Conservation (phyloP, 2,888 invertebrate genomes). For the Griposia aprilina region DNA sequence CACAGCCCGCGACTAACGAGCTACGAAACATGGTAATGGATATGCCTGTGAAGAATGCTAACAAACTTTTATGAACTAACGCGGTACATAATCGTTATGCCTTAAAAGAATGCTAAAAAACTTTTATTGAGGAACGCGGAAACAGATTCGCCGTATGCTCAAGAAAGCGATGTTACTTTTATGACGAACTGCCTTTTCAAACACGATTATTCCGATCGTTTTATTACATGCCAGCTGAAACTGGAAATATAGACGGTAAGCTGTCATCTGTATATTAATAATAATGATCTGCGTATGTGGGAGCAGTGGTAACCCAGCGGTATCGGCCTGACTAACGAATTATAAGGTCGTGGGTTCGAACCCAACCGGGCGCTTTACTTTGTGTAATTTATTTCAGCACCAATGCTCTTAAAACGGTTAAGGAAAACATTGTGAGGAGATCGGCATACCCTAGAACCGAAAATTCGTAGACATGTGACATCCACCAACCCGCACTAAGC, state of each 20-base stretch:
- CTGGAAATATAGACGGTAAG: not conserved
- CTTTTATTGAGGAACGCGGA: constrained; percentile 62
- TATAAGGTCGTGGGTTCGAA: not conserved
- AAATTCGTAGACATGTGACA: not conserved
- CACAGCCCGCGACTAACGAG: constrained; percentile 70
- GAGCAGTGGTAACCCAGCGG: not conserved
- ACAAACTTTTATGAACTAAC: constrained; percentile 59
- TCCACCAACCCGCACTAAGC: not conserved
- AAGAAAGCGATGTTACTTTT: constrained; percentile 42
- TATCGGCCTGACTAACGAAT: not conserved
- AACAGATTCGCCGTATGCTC: constrained; percentile 46
- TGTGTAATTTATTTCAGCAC: not conserved
- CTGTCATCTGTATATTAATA: not conserved
- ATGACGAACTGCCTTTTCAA: constrained; percentile 17
- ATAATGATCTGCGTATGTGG: not conserved
- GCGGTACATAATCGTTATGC: constrained; percentile 61
- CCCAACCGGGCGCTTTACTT: not conserved
- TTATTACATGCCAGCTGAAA: not conserved
- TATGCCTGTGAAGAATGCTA: constrained; percentile 63
- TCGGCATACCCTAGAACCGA: not conserved
- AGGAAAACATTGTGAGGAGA: not conserved
- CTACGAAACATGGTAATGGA: constrained; percentile 72
- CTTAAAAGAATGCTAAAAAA: constrained; percentile 46
- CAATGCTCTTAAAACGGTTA: not conserved
- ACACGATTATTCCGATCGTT: constrained; percentile 5